Conservation (phyloP, 2,888 invertebrate genomes). For the Euzophera pinguis region DNA sequence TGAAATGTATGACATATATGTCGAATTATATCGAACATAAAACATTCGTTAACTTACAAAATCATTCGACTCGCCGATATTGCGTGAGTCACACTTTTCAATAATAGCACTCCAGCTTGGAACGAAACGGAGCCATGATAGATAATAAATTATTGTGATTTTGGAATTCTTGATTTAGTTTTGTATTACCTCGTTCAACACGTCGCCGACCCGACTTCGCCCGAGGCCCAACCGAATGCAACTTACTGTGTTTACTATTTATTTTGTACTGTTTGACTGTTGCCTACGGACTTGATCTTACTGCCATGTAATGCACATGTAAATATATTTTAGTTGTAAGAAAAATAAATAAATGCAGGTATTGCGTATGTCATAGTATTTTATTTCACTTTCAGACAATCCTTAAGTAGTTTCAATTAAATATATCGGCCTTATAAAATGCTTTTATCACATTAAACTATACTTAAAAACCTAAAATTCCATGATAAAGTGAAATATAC, state of each 20-base stretch:
- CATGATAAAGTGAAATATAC: too few species aligned
- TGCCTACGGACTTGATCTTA: slow-evolving; percentile 75
- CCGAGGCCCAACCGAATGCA: slow-evolving; percentile 32
- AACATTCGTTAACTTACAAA: too few species aligned
- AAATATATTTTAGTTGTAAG: slow-evolving; percentile 61
- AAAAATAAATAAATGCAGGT: slow-evolving; percentile 65
- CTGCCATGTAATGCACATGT: slow-evolving; percentile 74
- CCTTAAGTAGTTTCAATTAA: too few species aligned
- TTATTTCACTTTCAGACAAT: background rate
- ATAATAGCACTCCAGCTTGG: too few species aligned
- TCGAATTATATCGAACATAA: too few species aligned
- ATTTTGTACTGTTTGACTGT: slow-evolving; percentile 72
- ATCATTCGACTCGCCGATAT: too few species aligned
- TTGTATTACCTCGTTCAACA: slow-evolving; percentile 34
- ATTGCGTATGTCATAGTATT: slow-evolving; percentile 44
- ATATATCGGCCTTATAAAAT: too few species aligned
- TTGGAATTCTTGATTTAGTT: background rate
- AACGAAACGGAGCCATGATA: slow-evolving; percentile 1
- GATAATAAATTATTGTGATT: background rate
- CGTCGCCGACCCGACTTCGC: slow-evolving; percentile 43
- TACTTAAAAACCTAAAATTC: too few species aligned
- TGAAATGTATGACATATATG: too few species aligned
- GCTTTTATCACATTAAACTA: too few species aligned
- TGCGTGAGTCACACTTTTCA: too few species aligned
- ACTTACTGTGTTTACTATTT: slow-evolving; percentile 50